Conservation (phyloP, 2,797 vertebrate species). For the Cheirogaleus major region DNA sequence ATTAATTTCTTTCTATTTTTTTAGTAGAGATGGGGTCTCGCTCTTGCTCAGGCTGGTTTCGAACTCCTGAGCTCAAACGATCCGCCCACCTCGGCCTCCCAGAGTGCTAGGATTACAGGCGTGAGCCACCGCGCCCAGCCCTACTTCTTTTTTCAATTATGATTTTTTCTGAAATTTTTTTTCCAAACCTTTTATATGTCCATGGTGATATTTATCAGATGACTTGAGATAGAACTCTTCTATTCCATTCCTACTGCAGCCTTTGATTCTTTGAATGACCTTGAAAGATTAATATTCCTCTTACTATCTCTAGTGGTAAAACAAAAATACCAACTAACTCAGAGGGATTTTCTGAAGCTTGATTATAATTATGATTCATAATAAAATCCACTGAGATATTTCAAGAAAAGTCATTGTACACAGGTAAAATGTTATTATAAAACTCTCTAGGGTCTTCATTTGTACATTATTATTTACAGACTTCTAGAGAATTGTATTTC, state of each 20-base stretch:
- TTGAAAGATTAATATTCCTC: slow-evolving; percentile 55
- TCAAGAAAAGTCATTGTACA: slow-evolving; percentile 52
- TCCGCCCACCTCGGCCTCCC: too few relatives aligned
- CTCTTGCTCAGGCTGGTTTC: too few relatives aligned
- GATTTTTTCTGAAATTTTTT: slow-evolving; percentile 44
- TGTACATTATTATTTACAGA: slow-evolving; percentile 53
- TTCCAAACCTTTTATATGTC: slow-evolving; percentile 13
- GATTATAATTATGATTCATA: slow-evolving; percentile 68
- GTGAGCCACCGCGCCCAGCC: too few relatives aligned
- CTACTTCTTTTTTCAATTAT: slow-evolving; percentile 29
- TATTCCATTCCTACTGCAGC: background rate
- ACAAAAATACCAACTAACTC: background rate
- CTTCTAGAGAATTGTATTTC: slow-evolving; percentile 49
- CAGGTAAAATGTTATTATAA: slow-evolving; percentile 42
- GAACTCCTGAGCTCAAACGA: too few relatives aligned
- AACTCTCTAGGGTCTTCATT: slow-evolving; percentile 44
- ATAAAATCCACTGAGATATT: slow-evolving; percentile 50
- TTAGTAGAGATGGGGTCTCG: too few relatives aligned
- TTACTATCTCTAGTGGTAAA: slow-evolving; percentile 22
- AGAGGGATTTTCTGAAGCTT: slow-evolving; percentile 44
- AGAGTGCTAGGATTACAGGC: too few relatives aligned
- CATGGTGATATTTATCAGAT: background rate
- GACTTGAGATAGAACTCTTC: slow-evolving; percentile 35
- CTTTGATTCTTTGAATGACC: slow-evolving; percentile 45
- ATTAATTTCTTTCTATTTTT: too few relatives aligned